phyloP scores from a whole-genome alignment of 2,113 vertebrate genomes.

The Greenwoodochromis staneri region DNA sequence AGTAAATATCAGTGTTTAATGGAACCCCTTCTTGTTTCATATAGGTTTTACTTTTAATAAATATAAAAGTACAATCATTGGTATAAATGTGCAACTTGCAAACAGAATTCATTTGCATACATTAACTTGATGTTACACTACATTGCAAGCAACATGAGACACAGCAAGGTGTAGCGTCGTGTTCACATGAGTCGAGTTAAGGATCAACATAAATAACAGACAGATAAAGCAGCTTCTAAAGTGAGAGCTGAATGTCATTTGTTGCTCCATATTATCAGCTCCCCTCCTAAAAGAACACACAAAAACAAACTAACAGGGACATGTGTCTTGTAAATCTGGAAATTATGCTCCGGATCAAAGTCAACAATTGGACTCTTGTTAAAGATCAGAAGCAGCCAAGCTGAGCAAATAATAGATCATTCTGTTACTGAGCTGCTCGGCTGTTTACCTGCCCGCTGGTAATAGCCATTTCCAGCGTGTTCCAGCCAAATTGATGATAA shows the following conservation, averaged over 20 bases:
- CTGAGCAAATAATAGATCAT: conserved; percentile 12
- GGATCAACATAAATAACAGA: conserved; percentile 30
- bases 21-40: conserved; percentile 36
- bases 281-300: neutral
- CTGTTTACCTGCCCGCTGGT: conserved; percentile 11
- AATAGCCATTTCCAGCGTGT: neutral
- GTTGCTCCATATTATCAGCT: neutral
- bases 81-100: conserved; percentile 80
- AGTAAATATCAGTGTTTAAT: conserved; percentile 54
- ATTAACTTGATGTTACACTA: conserved; percentile 63
- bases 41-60: conserved; percentile 63
- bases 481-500: neutral
- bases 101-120: conserved; percentile 69
- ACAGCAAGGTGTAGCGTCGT: neutral
- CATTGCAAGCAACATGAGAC: conserved; percentile 65
- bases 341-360: conserved; percentile 12
- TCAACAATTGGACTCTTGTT: neutral
- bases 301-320: neutral
- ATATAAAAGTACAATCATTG: conserved; percentile 79
- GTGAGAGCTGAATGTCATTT: neutral
- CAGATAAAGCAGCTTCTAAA: neutral
- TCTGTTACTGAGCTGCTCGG: neutral
- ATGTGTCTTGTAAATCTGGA: neutral
- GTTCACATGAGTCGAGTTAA: neutral
- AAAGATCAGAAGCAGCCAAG: conserved; percentile 6